Base-by-base conservation (phyloP, 2,113 vertebrate species). In the Rhegmatorhina hoffmannsi region DNA sequence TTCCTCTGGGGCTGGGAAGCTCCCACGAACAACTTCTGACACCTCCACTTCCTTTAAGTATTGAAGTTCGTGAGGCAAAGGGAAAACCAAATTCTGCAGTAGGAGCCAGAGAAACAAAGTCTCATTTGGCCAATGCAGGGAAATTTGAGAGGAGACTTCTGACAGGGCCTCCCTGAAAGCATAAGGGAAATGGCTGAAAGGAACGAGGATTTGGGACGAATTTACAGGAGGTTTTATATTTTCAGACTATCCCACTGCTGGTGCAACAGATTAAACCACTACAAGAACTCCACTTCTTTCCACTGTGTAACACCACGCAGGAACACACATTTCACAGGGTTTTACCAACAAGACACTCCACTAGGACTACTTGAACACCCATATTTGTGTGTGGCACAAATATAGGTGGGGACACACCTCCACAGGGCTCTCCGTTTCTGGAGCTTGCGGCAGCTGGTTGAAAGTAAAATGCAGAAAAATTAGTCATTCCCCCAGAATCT, bases 321-420 rank as follows among this genome's bases (percentile, higher is more conserved):
- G 31, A 84, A 92, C 94, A 97, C 72, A 96, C 72, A 88, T 3
- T 64, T 69, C 91, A 97, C 94, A 79, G 81, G 31, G 15, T 18
- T 82, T 40, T 26, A 58, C 78, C 93, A 94, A 96, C 96, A 47
- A 70, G 56, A 97, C 97, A 97, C 68, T 91, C 40, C 92, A 92
- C 67, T 81, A 74, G 63, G 74, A 95, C 96, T 94, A 97, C 82
- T 81, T 28, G 87, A 93, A 94, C 91, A 98, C 96, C 98, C 80
- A 95, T 97, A 97, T 98, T 97, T 98, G 97, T 96, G 75, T 40
- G 50, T 29, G 69, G 13, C 17, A 88, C 95, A 97, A 98, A 98
- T 97, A 98, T 94, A 94, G 98, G 97, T 96, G 96, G 94, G 74
- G 94, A 98, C 99, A 98, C 98, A 99, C 99, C 99, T 99, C 99